Conservation (phyloP, 2,113 vertebrate species). For the Chrysemys picta region DNA sequence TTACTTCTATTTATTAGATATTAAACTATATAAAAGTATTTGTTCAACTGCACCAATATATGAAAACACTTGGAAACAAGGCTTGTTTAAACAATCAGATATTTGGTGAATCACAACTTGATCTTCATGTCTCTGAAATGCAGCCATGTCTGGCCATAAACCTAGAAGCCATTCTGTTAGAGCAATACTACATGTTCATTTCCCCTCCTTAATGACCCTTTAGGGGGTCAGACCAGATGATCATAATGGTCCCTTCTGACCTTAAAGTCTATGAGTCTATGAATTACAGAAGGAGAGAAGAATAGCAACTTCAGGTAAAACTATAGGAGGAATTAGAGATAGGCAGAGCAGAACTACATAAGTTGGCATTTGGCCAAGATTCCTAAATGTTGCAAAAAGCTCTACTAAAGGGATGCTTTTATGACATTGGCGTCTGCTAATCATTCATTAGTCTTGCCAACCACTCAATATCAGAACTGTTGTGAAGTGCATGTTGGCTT, state of each 20-base stretch:
- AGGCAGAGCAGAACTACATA: neutral
- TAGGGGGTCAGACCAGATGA: too few relatives aligned
- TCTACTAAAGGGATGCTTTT: neutral
- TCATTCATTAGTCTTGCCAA: neutral
- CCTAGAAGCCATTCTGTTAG: neutral
- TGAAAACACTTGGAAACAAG: neutral
- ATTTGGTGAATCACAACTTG: neutral
- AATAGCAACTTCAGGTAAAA: neutral
- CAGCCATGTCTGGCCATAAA: neutral
- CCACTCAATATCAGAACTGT: neutral
- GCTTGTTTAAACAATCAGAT: neutral
- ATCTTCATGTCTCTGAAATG: neutral
- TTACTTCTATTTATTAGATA: neutral
- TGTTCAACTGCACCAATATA: neutral
- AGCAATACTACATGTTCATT: neutral
- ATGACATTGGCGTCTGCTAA: neutral
- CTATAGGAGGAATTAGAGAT: neutral
- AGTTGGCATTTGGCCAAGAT: neutral
- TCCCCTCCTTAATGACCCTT: too few relatives aligned
- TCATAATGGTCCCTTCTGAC: too few relatives aligned
- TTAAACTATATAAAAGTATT: neutral
- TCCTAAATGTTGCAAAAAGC: neutral
- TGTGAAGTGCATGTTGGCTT: neutral
- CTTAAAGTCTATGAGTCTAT: too few relatives aligned
- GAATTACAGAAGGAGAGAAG: neutral